Percentiles rank a stretch among this genome's conserved stretches.
phyloP scores from a whole-genome alignment of 1,140 invertebrate species.

The Ylistrum balloti region DNA sequence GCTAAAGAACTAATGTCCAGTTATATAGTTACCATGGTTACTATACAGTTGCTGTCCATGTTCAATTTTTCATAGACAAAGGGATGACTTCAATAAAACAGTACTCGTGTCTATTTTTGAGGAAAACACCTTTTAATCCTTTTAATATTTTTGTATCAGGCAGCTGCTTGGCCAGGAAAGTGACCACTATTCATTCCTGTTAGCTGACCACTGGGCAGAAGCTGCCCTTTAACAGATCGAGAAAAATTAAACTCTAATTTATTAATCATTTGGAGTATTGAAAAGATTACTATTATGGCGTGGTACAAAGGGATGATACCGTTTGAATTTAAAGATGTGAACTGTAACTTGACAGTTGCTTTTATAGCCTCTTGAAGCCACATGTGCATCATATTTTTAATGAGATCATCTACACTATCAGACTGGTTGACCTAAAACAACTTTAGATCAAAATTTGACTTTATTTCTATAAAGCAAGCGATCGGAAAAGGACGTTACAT shows the following conservation, averaged over 20 bases:
- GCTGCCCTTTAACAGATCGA: background rate
- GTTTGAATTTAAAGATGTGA: conserved; percentile 1
- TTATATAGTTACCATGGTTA: conserved; percentile 8
- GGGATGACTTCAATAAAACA: conserved; percentile 8
- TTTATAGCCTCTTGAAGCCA: background rate
- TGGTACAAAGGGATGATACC: background rate
- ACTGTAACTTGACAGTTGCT: background rate
- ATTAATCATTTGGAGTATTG: conserved; percentile 32
- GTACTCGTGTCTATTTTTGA: conserved; percentile 17
- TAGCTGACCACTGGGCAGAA: background rate
- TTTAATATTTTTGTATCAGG: background rate
- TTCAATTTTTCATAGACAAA: conserved; percentile 4
- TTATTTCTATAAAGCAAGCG: background rate
- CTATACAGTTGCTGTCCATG: conserved; percentile 26
- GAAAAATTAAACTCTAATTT: conserved; percentile 36
- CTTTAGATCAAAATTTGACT: background rate
- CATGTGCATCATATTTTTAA: conserved; percentile 20
- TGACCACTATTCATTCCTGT: background rate
- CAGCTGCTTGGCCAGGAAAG: conserved; percentile 12
- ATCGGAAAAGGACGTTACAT: background rate
- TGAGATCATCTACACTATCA: background rate
- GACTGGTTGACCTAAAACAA: background rate
- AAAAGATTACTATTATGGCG: background rate
- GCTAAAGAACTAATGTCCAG: conserved; percentile 26
- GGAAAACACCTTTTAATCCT: conserved; percentile 23